Evolutionary conservation across 2,797 vertebrate genomes (phyloP).

Genomic region (Australoheros facetus): DNA sequence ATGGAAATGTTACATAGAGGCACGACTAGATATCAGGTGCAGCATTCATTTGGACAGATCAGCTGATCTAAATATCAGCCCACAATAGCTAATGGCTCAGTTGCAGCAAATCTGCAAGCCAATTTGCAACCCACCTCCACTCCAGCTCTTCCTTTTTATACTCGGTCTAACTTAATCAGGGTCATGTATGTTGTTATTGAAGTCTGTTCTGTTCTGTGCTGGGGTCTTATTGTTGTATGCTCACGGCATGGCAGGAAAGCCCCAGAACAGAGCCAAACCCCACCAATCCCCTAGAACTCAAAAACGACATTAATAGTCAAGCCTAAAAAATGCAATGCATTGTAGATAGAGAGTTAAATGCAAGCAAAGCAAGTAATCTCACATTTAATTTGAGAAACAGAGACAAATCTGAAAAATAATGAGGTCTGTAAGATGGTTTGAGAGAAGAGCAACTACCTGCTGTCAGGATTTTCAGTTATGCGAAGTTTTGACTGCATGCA

Average conservation of each 20-base stretch:
- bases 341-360: not conserved
- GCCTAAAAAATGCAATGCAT: not conserved
- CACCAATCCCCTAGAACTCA: not conserved
- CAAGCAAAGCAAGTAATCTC: not conserved
- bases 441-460: slow-evolving; percentile 24
- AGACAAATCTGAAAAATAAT: slow-evolving; percentile 32
- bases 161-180: not conserved
- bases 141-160: not conserved
- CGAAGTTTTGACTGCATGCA: slow-evolving; percentile 43
- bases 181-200: not conserved
- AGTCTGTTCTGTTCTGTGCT: not conserved
- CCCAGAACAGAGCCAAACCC: not conserved
- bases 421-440: slow-evolving; percentile 28
- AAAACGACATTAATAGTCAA: no score
- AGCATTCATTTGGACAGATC: not conserved
- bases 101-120: not conserved
- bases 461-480: slow-evolving; percentile 52
- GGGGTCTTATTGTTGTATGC: not conserved
- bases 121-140: not conserved
- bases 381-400: not conserved
- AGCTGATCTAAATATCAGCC: not conserved
- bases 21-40: not conserved
- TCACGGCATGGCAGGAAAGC: not conserved
- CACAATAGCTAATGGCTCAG: not conserved
- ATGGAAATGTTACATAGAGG: not conserved